Evolutionary conservation across 2,113 vertebrate species (phyloP).

Genomic region (Prunella fulvescens): DNA sequence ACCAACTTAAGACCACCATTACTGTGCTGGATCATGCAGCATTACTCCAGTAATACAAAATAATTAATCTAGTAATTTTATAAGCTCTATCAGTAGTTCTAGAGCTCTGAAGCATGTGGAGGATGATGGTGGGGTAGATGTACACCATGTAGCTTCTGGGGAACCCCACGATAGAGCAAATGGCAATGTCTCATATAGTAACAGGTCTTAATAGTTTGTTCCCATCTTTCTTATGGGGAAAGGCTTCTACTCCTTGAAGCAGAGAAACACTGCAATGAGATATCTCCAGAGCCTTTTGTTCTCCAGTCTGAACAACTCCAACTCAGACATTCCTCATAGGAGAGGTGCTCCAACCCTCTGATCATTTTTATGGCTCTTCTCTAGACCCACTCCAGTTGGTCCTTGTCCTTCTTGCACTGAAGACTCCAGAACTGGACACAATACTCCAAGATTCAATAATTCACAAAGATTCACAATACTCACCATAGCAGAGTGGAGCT

Average conservation of each 20-base stretch:
- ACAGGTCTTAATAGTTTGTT: background rate
- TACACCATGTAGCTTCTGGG: background rate
- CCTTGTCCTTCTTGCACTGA: background rate
- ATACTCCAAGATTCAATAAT: too few relatives aligned
- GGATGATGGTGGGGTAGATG: rapidly evolving
- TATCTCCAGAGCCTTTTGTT: background rate
- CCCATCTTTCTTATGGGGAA: background rate
- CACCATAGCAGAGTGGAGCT: background rate
- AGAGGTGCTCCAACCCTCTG: background rate
- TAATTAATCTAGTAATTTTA: background rate
- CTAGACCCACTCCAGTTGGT: background rate
- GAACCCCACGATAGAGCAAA: rapidly evolving
- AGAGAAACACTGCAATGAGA: background rate
- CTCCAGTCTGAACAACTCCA: background rate
- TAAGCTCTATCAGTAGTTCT: background rate
- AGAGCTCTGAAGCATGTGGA: background rate
- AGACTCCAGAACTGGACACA: background rate
- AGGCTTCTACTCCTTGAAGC: too few relatives aligned
- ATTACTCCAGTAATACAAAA: background rate
- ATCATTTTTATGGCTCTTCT: background rate
- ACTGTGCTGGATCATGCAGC: background rate
- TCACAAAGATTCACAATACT: background rate
- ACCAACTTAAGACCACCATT: background rate
- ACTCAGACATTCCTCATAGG: background rate
- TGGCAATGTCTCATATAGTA: background rate